Conservation (phyloP, 2,113 vertebrate genomes). For the Paramormyrops kingsleyae region DNA sequence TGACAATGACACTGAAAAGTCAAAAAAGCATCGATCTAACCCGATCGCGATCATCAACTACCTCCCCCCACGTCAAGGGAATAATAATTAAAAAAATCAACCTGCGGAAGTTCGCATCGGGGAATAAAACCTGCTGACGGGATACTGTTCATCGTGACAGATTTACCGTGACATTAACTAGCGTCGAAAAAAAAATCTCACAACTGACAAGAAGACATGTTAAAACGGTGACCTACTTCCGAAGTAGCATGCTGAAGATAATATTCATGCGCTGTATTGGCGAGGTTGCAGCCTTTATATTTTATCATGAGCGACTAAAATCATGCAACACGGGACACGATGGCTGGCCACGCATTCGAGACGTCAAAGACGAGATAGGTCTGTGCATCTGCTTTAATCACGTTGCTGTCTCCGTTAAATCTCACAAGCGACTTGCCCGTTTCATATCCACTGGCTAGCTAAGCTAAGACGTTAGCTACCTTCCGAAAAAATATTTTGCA, state of each 20-base stretch:
- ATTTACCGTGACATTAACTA: conserved; percentile 22
- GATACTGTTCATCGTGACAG: conserved; percentile 13
- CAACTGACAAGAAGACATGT: conserved; percentile 39
- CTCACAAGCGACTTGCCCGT: background rate
- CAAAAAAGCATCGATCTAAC: background rate
- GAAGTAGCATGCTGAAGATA: conserved; percentile 40
- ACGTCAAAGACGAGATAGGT: background rate
- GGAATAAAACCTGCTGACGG: conserved; percentile 2
- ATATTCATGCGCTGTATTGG: conserved; percentile 39
- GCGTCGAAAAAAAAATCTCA: conserved; percentile 32
- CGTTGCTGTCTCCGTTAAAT: background rate
- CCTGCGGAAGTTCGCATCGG: conserved; percentile 7
- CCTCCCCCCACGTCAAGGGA: background rate
- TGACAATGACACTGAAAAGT: background rate
- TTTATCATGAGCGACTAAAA: background rate
- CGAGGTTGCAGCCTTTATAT: conserved; percentile 34
- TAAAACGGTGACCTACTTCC: conserved; percentile 49
- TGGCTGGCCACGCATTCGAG: background rate
- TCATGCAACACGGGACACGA: background rate
- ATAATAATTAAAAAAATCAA: background rate
- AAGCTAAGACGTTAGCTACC: conserved; percentile 17
- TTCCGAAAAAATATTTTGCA: conserved; percentile 27
- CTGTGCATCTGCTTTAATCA: background rate
- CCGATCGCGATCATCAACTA: background rate
- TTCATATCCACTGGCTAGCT: background rate